Evolutionary conservation across 2,888 invertebrate genomes (phyloP).

Genomic region (Agrilus cyanescens): DNA sequence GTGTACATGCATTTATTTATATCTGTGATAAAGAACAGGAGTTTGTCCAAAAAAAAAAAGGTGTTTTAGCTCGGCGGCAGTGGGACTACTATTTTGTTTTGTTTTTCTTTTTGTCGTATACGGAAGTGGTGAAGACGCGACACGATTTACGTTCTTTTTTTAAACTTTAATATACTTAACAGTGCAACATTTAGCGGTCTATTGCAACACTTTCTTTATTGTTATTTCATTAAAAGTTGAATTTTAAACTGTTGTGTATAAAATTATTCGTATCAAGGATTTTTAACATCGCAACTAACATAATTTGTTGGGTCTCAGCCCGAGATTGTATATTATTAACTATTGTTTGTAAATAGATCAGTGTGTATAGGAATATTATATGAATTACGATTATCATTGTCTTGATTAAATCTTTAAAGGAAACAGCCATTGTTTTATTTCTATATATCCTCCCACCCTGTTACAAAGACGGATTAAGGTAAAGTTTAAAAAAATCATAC

Average conservation of each 20-base stretch:
- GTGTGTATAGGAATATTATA: slow-evolving; percentile 40
- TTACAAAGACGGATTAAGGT: no score
- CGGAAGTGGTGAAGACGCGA: background rate
- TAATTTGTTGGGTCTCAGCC: slow-evolving; percentile 29
- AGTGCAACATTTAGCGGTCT: slow-evolving; percentile 10
- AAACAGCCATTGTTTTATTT: slow-evolving; percentile 25
- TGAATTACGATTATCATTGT: slow-evolving; percentile 34
- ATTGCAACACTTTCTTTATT: slow-evolving; percentile 24
- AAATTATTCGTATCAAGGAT: slow-evolving; percentile 35
- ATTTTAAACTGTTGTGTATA: slow-evolving; percentile 35
- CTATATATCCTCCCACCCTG: slow-evolving; percentile 7
- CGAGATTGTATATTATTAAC: slow-evolving; percentile 33
- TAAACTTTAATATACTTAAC: background rate
- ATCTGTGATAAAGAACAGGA: slow-evolving; percentile 38
- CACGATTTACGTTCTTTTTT: slow-evolving; percentile 7
- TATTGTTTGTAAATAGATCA: slow-evolving; percentile 40
- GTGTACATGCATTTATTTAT: slow-evolving; percentile 40
- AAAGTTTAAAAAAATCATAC: background rate
- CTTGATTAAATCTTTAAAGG: slow-evolving; percentile 40
- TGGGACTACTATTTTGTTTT: slow-evolving; percentile 20
- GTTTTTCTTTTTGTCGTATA: slow-evolving; percentile 16
- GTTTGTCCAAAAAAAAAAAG: slow-evolving; percentile 23
- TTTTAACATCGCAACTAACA: slow-evolving; percentile 27
- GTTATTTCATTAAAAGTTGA: slow-evolving; percentile 25
- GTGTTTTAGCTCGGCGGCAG: slow-evolving; percentile 23